A percentile compares a stretch with the other conserved stretches of the same genome.
Evolutionary conservation across 2,113 vertebrate genomes (phyloP).

Genomic region (Trogon surrucura): DNA sequence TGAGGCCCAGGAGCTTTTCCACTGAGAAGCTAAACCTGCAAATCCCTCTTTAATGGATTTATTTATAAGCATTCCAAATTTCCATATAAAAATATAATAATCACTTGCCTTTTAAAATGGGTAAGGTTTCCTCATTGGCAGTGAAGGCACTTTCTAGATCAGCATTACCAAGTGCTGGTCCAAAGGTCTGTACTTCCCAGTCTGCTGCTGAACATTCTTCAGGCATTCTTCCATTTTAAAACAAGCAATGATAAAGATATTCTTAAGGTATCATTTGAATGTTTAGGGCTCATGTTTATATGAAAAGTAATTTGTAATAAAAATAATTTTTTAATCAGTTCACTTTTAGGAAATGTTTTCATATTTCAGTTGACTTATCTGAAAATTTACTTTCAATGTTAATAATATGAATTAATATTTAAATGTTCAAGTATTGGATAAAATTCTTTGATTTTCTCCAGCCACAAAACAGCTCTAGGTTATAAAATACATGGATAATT

Average conservation of each 20-base stretch:
- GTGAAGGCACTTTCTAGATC: slow-evolving; percentile 39
- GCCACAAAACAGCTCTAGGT: background rate
- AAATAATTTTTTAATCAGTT: slow-evolving; percentile 23
- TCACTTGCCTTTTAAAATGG: slow-evolving; percentile 34
- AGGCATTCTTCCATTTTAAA: background rate
- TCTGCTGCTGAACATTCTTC: slow-evolving; percentile 13
- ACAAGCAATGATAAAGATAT: background rate
- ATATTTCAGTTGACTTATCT: slow-evolving; percentile 43
- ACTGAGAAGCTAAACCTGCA: background rate
- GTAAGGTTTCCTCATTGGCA: slow-evolving; percentile 13
- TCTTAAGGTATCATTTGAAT: slow-evolving; percentile 1
- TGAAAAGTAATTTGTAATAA: slow-evolving; percentile 34
- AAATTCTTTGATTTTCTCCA: background rate
- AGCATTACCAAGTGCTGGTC: background rate
- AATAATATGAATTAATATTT: slow-evolving; percentile 21
- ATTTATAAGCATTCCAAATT: slow-evolving; percentile 47
- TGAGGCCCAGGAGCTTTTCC: background rate
- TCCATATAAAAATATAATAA: slow-evolving; percentile 9
- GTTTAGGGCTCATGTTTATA: slow-evolving; percentile 19
- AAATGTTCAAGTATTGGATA: background rate
- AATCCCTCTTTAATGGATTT: slow-evolving; percentile 36
- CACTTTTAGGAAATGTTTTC: background rate
- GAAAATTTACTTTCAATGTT: background rate
- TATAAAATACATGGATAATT: background rate
- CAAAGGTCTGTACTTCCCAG: slow-evolving; percentile 21